These are phyloP conservation scores for Carlito syrichta DNA, from an alignment of 2,113 vertebrate species.

Conservation along the genomic window DNA sequence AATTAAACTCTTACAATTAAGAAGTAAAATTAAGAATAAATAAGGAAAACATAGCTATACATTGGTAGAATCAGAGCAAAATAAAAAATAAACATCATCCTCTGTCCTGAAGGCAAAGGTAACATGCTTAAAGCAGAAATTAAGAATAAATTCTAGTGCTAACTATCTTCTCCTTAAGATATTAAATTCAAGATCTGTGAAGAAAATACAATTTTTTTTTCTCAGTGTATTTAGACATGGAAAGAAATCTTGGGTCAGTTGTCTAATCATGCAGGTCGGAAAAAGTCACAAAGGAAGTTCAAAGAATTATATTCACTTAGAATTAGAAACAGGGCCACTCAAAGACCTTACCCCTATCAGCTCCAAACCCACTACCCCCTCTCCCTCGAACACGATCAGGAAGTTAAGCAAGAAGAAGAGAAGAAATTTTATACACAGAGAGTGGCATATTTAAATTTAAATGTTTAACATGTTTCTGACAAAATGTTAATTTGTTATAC, in stretches of 20 bases:
- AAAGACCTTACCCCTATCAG: background rate
- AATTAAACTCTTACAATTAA: background rate
- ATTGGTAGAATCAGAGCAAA: background rate
- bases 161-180: background rate
- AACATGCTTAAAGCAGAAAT: background rate
- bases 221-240: background rate
- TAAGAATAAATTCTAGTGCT: background rate
- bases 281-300: background rate
- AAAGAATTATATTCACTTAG: background rate
- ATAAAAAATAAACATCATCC: background rate
- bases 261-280: background rate
- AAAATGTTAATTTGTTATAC: background rate
- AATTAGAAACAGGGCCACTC: background rate
- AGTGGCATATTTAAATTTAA: background rate
- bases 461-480: background rate
- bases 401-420: background rate
- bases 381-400: accelerated
- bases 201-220: background rate
- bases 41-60: background rate
- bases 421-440: background rate
- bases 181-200: background rate
- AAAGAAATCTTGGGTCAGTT: background rate
- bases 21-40: background rate
- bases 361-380: no score
- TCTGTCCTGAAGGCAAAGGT: background rate